A percentile compares a stretch with the other conserved stretches of the same genome.
phyloP scores from a whole-genome alignment of 2,797 vertebrate species.

The Phrynocephalus vlangalii region DNA sequence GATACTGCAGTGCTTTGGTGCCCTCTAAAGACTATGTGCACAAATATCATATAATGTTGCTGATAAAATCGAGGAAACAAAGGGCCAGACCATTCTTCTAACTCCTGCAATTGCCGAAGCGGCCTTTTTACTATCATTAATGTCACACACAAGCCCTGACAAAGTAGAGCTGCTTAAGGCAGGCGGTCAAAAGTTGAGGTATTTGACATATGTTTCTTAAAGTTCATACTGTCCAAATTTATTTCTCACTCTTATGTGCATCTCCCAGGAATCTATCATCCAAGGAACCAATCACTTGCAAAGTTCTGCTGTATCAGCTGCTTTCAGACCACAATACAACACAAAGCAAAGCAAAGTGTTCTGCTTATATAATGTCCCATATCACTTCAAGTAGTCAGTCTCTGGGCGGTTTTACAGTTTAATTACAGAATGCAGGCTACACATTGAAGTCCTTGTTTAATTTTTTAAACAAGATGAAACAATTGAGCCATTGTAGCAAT shows the following conservation, averaged over 20 bases:
- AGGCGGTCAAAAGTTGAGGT: too few relatives aligned
- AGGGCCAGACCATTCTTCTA: neutral
- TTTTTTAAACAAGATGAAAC: neutral
- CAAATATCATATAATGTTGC: neutral
- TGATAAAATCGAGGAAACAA: neutral
- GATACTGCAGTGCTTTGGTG: constrained; percentile 40
- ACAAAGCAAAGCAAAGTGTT: too few relatives aligned
- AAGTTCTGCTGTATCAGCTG: neutral
- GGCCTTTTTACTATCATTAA: neutral
- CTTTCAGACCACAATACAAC: neutral
- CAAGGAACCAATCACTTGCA: neutral
- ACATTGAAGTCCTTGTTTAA: neutral
- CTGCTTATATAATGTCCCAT: too few relatives aligned
- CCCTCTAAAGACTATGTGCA: constrained; percentile 63
- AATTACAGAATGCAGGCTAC: too few relatives aligned
- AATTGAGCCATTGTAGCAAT: neutral
- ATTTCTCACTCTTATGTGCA: neutral
- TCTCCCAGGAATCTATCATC: neutral
- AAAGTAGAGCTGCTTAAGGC: too few relatives aligned
- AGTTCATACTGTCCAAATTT: neutral
- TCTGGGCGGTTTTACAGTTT: too few relatives aligned
- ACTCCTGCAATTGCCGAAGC: neutral
- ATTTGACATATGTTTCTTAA: neutral
- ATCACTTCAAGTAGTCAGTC: too few relatives aligned
- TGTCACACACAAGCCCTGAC: neutral